Evolutionary conservation across 2,113 vertebrate species (phyloP).

Genomic region (Pseudolaguvia tuberculata): DNA sequence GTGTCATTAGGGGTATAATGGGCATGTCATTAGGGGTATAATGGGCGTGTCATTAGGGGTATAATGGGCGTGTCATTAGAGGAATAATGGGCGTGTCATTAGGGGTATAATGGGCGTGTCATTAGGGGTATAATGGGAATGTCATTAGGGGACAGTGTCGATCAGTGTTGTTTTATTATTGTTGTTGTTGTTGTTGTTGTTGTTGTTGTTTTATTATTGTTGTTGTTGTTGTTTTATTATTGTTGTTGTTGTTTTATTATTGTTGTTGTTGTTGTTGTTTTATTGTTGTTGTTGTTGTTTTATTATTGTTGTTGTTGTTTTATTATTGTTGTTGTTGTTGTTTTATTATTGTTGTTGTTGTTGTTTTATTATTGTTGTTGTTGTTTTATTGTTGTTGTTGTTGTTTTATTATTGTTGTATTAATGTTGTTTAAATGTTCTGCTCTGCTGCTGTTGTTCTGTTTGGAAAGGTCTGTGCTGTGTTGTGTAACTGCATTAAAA

Average conservation of each 20-base stretch:
- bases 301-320: too few relatives aligned
- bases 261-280: too few relatives aligned
- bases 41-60: neutral
- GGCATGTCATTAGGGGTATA: neutral
- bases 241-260: too few relatives aligned
- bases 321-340: too few relatives aligned
- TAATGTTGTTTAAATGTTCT: too few relatives aligned
- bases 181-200: neutral
- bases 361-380: too few relatives aligned
- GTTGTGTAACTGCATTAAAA: conserved; percentile 51
- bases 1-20: neutral
- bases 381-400: conserved; percentile 21
- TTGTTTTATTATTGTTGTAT: too few relatives aligned
- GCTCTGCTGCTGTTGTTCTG: conserved; percentile 39
- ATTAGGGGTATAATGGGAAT: too few relatives aligned
- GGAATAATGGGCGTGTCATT: neutral
- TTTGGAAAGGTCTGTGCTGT: conserved; percentile 39
- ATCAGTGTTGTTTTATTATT: neutral
- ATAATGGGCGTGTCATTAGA: neutral
- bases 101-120: neutral
- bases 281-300: too few relatives aligned
- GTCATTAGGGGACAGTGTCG: too few relatives aligned
- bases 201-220: neutral
- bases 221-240: too few relatives aligned
- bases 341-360: neutral